Base-by-base conservation (phyloP, 2,888 invertebrate species). In the Hyppa rectilinea region DNA sequence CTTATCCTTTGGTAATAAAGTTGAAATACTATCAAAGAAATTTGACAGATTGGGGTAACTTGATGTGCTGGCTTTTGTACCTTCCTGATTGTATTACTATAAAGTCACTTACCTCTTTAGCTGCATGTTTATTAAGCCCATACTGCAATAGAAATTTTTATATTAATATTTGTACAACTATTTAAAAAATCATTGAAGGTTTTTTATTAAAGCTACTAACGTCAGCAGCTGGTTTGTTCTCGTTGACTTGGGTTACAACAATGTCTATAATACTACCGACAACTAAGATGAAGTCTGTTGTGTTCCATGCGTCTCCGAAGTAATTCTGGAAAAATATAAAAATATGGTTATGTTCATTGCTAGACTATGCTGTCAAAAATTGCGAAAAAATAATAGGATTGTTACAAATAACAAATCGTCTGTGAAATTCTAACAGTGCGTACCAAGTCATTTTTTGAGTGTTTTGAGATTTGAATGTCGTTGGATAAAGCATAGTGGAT, bases 221-320 rank as follows among this genome's bases (percentile, higher is more conserved):
- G 4, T 53, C 56, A n/a, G 31, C 0, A 0, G 31, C 7, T 2
- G 70, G 73, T 61, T 61, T 71, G 40, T 90, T 88, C 96, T 99
- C 99, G 92, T 98, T 98, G 63, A 99, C 98, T 96, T 99, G 99
- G 20, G 99, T 98, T 84, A 98, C 99, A 4, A 99, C 99, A 83
- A 99, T 99, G 90, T 99, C 99, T 86, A 99, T 98, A 87, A 99
- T 98, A 95, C 99, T 99, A 82, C 99, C 99, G 43, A 99, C 96
- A 0, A 99, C 99, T 84, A 99, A 98, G 81, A 99, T 98, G 89
- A 99, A 99, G 94, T 99, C 99, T 85, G 99, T 99, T 3, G 99
- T 98, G 92, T 99, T 99, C 99, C 99, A 99, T 4, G 99, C 98
- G 91, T 99, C 99, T 34, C 99, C 99, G 88, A 99, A 99, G 92